These are phyloP conservation scores for Nyctalus aviator DNA, from an alignment of 2,797 vertebrate genomes.

Conservation along the genomic window DNA sequence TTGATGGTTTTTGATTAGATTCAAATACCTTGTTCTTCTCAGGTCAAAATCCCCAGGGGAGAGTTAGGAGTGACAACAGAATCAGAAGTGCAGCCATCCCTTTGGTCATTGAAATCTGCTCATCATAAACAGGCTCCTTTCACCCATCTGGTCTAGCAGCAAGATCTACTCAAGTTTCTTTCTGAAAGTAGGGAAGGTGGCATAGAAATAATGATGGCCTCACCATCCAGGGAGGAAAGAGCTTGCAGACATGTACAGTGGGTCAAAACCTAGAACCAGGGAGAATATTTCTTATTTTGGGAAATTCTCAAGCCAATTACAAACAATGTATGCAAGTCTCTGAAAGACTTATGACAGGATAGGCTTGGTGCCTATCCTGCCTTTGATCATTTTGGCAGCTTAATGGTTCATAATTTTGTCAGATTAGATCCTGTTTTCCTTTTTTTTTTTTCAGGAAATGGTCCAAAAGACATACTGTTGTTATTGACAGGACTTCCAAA, in stretches of 20 bases:
- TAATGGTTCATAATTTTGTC: constrained; percentile 68
- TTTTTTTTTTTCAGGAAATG: constrained; percentile 3
- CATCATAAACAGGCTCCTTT: not conserved
- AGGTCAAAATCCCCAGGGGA: constrained; percentile 32
- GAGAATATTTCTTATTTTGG: not conserved
- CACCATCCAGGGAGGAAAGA: not conserved
- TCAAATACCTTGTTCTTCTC: accelerated
- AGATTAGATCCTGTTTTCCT: not conserved
- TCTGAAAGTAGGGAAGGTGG: constrained; percentile 29
- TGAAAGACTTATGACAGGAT: not conserved
- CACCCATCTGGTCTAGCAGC: not conserved
- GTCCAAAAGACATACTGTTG: not conserved
- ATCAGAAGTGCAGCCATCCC: not conserved
- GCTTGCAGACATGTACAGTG: not conserved
- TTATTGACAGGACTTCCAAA: constrained; percentile 70
- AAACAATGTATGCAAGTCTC: not conserved
- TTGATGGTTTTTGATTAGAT: not conserved
- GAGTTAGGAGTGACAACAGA: not conserved
- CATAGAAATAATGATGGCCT: not conserved
- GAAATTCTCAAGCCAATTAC: not conserved
- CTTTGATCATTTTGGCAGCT: constrained; percentile 14
- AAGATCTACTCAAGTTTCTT: constrained; percentile 48
- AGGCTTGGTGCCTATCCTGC: not conserved
- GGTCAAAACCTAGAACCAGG: constrained; percentile 9
- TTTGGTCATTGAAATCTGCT: not conserved